Base-by-base conservation (phyloP, 2,888 invertebrate genomes). In the Microctonus hyperodae region DNA sequence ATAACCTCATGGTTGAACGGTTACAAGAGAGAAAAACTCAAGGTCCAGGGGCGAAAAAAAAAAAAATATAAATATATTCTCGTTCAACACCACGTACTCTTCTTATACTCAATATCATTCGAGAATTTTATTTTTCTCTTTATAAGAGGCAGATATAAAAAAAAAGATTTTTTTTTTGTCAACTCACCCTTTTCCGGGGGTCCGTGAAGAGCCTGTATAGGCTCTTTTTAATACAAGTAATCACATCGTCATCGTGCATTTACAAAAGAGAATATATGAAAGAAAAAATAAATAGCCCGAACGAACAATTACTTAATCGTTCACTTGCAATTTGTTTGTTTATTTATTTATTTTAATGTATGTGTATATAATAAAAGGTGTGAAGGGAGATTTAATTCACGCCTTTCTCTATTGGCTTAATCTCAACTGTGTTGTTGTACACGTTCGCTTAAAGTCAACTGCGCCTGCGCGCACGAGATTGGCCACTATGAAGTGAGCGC, bases 11-110 rank as follows among this genome's bases (percentile, higher is more conserved):
- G 58, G 61, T 61, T 22, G 16, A 16, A n/a, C 31, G 37, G 56
- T 28, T 53, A 53, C 57, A 50, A 37, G 23, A 71, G 69, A 33
- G 69, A 67, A 65, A 64, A 61, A 10, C 35, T 48, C 50, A 66
- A 64, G 58, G 55, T 48, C 25, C 22, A 53, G 56, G 28, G 58
- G 61, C 65, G 69, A 71, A 67, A 70, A 73, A 70, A 71, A 71
- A 65, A 69, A 67, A 60, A n/a, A n/a, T n/a, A 59, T 70, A 65
- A 69, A 69, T 72, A 59, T 67, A 44, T 44, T 44, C 3, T 44
- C 16, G 16, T 44, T 44, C 16, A 44, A 37, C 37, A 37, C 5
- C n/a, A 16, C 16, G 16, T 16, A 2, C 44, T 16, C n/a, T n/a
- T n/a, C n/a, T 7, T 44, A 44, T 44, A 16, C 44, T 20, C 9